Evolutionary conservation across 2,888 invertebrate species (phyloP), one percentile per base, ranked within the genome.

Genomic region (Platycheirus rosarum): DNA sequence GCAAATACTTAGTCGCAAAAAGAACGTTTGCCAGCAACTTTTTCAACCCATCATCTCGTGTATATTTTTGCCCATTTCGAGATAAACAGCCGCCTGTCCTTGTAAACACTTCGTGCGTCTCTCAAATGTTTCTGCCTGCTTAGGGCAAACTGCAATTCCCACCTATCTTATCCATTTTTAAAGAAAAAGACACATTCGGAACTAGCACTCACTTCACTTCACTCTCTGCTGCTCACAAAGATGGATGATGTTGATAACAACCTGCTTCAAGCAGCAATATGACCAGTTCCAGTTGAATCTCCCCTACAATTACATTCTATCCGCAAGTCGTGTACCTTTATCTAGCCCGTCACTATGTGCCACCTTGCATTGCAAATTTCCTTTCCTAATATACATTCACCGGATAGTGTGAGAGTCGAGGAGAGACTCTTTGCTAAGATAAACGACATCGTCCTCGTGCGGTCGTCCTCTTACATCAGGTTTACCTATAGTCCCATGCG

Each of bases 71-170:
- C 55, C 40, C 55, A 63, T 68, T 71, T 60, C 65, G 71, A 76
- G 80, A 80, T 80, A 80, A 71, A 75, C 80, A 76, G 80, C 76
- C 80, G 70, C 76, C 80, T 80, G 76, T 76, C 60, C 44, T 60
- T 42, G 66, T 80, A 71, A 51, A 75, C 49, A 71, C 48, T 42
- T 60, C 23, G 37, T 60, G 55, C 49, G 55, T 32, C 44, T 40
- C 55, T 74, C 74, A 73, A 78, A 73, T 78, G 68, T 73, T 29
- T 46, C 66, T 51, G 18, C 23, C 62, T 46, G 23, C n/a, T n/a
- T n/a, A 20, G 35, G n/a, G 9, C 16, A 29, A 7, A 29, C 20
- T 40, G 5, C 29, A 7, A 3, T 32, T 8, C 29, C 4, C 8
- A 32, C 29, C 13, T 57, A 57, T 57, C 40, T 40, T 57, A 57